A percentile compares a stretch with the other conserved stretches of the same genome.
Evolutionary conservation across 2,113 vertebrate species (phyloP).

Genomic region (Nicator chloris): DNA sequence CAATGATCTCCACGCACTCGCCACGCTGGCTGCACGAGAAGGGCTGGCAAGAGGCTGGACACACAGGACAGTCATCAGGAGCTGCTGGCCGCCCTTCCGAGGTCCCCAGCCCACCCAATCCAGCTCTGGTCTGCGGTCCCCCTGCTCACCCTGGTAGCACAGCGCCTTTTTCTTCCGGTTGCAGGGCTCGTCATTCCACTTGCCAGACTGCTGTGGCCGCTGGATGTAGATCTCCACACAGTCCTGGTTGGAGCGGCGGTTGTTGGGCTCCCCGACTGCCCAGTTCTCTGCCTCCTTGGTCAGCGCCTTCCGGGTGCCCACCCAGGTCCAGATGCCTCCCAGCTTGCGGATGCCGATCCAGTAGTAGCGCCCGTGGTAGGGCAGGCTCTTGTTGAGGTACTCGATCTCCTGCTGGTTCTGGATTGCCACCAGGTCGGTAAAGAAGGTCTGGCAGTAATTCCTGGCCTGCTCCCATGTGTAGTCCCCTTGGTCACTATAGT

Average conservation of each 20-base stretch:
- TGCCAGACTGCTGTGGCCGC: conserved; percentile 53
- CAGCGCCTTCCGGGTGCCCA: conserved; percentile 83
- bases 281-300: conserved; percentile 84
- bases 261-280: conserved; percentile 86
- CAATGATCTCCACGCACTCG: conserved; percentile 87
- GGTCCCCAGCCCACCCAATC: not conserved
- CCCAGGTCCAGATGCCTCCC: conserved; percentile 84
- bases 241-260: conserved; percentile 78
- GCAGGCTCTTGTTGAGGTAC: conserved; percentile 78
- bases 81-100: not conserved
- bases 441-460: conserved; percentile 73
- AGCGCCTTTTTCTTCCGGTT: conserved; percentile 76
- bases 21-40: conserved; percentile 73
- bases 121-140: fast-evolving
- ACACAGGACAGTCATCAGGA: not conserved
- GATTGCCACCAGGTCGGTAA: conserved; percentile 92
- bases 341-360: conserved; percentile 94
- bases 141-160: conserved; percentile 81
- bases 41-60: conserved; percentile 78
- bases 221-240: conserved; percentile 96
- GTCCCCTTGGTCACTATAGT: conserved; percentile 16
- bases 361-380: conserved; percentile 69
- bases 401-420: conserved; percentile 86
- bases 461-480: conserved; percentile 78
- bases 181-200: conserved; percentile 92